Evolutionary conservation across 2,888 invertebrate species (phyloP).

Genomic region (Amphiduros pacificus): DNA sequence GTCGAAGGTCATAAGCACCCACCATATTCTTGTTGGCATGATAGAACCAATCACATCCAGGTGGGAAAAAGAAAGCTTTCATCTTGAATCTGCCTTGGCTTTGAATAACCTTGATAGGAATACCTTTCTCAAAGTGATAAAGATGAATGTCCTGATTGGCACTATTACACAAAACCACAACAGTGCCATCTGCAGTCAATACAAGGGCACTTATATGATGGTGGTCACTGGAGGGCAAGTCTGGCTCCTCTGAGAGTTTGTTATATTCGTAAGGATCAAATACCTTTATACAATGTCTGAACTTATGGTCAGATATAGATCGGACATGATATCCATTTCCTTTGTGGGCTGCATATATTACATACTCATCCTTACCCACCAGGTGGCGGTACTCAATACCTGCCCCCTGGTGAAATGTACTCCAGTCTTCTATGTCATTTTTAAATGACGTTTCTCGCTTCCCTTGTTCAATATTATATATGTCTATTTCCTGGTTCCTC

Average conservation of each 20-base stretch:
- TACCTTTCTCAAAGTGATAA: conserved; percentile 1
- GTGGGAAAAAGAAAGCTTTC: conserved; percentile 1
- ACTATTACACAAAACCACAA: conserved; percentile 17
- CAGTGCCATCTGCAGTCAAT: background rate
- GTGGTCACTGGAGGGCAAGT: conserved; percentile 5
- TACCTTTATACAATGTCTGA: conserved; percentile 3
- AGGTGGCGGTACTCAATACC: background rate
- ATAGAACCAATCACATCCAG: conserved; percentile 11
- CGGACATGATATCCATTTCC: conserved; percentile 12
- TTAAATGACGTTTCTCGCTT: conserved; percentile 15
- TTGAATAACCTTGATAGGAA: background rate
- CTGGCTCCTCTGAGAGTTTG: conserved; percentile 7
- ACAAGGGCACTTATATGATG: conserved; percentile 17
- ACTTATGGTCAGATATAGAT: background rate
- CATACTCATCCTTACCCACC: background rate
- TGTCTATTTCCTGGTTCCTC: conserved; percentile 10
- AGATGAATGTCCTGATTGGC: conserved; percentile 15
- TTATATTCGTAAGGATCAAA: conserved; percentile 7
- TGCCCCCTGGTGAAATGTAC: background rate
- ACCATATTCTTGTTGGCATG: background rate
- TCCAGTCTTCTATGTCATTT: background rate
- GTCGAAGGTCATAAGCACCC: conserved; percentile 1
- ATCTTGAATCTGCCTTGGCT: background rate
- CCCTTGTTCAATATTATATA: conserved; percentile 36
- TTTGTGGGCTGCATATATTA: conserved; percentile 11